Conservation (phyloP, 1,140 invertebrate species). For the Uloborus diversus region DNA sequence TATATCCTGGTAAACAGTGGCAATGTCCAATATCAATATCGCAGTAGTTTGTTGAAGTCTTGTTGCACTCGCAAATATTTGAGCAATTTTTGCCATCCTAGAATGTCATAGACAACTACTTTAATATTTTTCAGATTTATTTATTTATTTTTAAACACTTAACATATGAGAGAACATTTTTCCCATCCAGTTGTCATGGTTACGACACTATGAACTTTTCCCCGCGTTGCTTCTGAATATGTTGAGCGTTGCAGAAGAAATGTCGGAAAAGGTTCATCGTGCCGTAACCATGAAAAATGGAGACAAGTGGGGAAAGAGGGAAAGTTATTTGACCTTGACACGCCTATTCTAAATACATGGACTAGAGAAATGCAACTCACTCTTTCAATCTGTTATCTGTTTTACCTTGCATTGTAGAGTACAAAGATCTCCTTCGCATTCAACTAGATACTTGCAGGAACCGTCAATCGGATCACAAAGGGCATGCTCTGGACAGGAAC, state of each 20-base stretch:
- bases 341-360: too few species aligned
- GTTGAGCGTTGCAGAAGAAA: not conserved
- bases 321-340: too few species aligned
- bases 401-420: too few species aligned
- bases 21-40: not conserved
- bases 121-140: not conserved
- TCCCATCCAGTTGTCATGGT: not conserved
- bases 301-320: too few species aligned
- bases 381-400: too few species aligned
- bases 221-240: constrained; percentile 68
- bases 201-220: too few species aligned
- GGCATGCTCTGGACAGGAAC: constrained; percentile 86
- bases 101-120: not conserved
- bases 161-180: not conserved
- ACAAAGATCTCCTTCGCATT: constrained; percentile 73
- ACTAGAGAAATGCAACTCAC: too few species aligned
- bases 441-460: constrained; percentile 47
- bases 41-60: not conserved
- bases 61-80: not conserved
- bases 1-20: constrained; percentile 2
- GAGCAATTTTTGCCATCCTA: not conserved
- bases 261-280: constrained; percentile 58
- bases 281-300: too few species aligned
- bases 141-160: not conserved
- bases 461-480: constrained; percentile 71